Evolutionary conservation across 2,888 invertebrate genomes (phyloP).

Genomic region (Rhamphomyia laevipes): DNA sequence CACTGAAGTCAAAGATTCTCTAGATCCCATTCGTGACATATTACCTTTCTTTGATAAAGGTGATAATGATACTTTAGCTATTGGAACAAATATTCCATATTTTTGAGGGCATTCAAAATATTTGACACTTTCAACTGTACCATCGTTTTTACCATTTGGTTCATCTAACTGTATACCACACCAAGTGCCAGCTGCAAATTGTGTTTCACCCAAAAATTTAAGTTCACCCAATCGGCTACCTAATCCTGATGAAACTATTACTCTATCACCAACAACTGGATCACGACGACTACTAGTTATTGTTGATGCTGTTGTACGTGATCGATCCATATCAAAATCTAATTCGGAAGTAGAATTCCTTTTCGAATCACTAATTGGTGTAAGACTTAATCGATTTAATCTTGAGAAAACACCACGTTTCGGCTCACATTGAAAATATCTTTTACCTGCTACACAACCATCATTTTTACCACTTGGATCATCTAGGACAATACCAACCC

Average conservation of each 20-base stretch:
- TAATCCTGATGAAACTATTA: slow-evolving; percentile 75
- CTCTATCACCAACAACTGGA: slow-evolving; percentile 77
- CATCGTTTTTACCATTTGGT: slow-evolving; percentile 90
- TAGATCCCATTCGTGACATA: slow-evolving; percentile 64
- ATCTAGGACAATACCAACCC: slow-evolving; percentile 96
- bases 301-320: slow-evolving; percentile 26
- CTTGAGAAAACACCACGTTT: slow-evolving; percentile 90
- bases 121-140: slow-evolving; percentile 82
- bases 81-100: slow-evolving; percentile 87
- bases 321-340: slow-evolving; percentile 23
- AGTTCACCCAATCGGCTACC: slow-evolving; percentile 83
- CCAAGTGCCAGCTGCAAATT: slow-evolving; percentile 76
- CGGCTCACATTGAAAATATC: slow-evolving; percentile 89
- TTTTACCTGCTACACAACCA: slow-evolving; percentile 82
- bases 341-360: slow-evolving; percentile 34
- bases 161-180: slow-evolving; percentile 93
- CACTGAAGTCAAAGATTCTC: slow-evolving; percentile 66
- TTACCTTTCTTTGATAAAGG: slow-evolving; percentile 58
- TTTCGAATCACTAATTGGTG: slow-evolving; percentile 49
- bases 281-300: slow-evolving; percentile 39
- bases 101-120: slow-evolving; percentile 89
- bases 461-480: slow-evolving; percentile 95
- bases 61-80: slow-evolving; percentile 78
- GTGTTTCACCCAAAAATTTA: slow-evolving; percentile 73
- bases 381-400: slow-evolving; percentile 69